Percentiles rank a stretch among this genome's conserved stretches.
Evolutionary conservation across 2,113 vertebrate genomes (phyloP).

Genomic region (Saiga tatarica): DNA sequence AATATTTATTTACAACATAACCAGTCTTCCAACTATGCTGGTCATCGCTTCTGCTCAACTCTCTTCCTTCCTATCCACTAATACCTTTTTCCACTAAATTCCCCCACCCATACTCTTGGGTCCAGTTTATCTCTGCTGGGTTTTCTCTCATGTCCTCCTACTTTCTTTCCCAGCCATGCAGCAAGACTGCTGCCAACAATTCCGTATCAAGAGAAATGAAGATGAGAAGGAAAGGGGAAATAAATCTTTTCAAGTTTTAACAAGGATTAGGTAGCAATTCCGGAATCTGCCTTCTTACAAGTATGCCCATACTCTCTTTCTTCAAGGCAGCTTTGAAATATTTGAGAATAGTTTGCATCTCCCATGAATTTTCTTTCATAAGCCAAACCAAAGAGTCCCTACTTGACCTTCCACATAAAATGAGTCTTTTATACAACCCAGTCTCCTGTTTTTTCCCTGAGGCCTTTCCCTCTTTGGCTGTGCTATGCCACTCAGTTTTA

Average conservation of each 20-base stretch:
- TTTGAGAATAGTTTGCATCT: not conserved
- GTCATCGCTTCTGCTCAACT: not conserved
- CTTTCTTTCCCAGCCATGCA: not conserved
- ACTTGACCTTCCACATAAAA: not conserved
- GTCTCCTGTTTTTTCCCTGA: not conserved
- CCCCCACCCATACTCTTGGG: not conserved
- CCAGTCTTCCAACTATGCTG: not conserved
- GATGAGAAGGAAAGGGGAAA: not conserved
- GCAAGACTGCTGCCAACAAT: not conserved
- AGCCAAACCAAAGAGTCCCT: not conserved
- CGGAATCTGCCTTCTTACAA: not conserved
- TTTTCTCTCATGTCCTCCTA: not conserved
- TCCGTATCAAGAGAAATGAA: not conserved
- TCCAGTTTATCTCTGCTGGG: not conserved
- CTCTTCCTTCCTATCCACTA: not conserved
- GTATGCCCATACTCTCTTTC: not conserved
- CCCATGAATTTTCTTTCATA: not conserved
- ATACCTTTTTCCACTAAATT: not conserved
- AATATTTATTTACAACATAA: not conserved
- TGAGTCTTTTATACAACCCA: not conserved
- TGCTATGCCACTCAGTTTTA: not conserved
- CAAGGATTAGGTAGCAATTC: not conserved
- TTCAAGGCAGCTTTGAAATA: not conserved
- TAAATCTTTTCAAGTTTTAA: not conserved
- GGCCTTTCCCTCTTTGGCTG: not conserved